Base-by-base conservation (phyloP, 2,888 invertebrate genomes). In the Diabrotica balteata region DNA sequence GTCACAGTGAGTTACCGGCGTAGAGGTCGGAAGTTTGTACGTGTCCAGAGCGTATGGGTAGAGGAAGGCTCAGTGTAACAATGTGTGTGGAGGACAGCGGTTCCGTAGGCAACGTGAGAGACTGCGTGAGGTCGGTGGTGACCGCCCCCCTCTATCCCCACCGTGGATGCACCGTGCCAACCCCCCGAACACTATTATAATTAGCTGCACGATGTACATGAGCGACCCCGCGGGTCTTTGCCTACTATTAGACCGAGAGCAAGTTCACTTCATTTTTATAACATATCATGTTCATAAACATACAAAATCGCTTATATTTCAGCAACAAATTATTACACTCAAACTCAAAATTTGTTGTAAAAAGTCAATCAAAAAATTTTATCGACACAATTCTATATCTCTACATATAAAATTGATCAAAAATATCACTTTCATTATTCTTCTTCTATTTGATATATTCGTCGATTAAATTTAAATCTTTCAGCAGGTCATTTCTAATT, bases 51-150 rank as follows among this genome's bases (percentile, higher is more conserved):
- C 57, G 61, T 71, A 71, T 64, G 67, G 59, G 69, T 69, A 68
- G 61, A 69, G 78, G 78, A 79, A 77, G 78, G 80, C 79, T 78
- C 79, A 75, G 78, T 80, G 81, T 80, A 82, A 82, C 82, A 82
- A 81, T 81, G 80, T 71, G 76, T 74, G 78, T 77, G 78, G 79
- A 78, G 82, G 81, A 80, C 80, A 81, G 80, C 84, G 84, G 85
- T 84, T 83, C 85, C 83, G 84, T 82, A 79, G 81, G 81, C 80
- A 80, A 79, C 81, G 80, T 79, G 80, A 81, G 82, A 83, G 82
- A 83, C 82, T 84, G 84, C 84, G 83, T 84, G 82, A 80, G 83
- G 83, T 80, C 82, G 84, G 80, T 79, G 81, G 82, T 83, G 82
- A 82, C 80, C 81, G 81, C 81, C 66, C 69, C 80, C 82, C 81